Evolutionary conservation across 1,140 invertebrate genomes (phyloP), one percentile per base, ranked within the genome.

Genomic region (Monochamus saltuarius): DNA sequence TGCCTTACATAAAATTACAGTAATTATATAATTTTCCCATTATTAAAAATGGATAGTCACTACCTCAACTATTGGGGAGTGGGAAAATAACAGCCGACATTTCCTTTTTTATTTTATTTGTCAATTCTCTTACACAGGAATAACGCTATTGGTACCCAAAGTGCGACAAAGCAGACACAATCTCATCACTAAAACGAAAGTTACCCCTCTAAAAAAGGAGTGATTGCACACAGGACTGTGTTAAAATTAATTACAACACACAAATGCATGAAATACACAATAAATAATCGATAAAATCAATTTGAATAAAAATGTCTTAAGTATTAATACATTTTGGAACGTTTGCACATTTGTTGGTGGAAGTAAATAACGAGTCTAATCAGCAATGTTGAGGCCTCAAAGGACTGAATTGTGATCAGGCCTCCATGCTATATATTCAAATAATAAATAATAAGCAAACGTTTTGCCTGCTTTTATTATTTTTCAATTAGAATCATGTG

Each of bases 191-290:
- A 58, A 57, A 55, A 58, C 49, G 54, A 50, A 56, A 49, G 59
- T 19, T 40, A 49, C 46, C 38, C 54, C 56, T 54, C 37, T 39
- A 62, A 55, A 65, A 52, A 43, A 46, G 64, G 61, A 61, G 37
- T 46, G 50, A 54, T 64, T 66, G 59, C 64, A 62, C 65, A 66
- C 36, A 66, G 52, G 43, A 63, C 50, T 58, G 56, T 56, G 37
- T 42, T 58, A 49, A 51, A 35, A 62, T 36, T 34, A 53, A 29
- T 47, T n/a, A 59, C 51, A 61, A 54, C 61, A 63, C 47, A 66
- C 53, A 63, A 66, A 43, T 62, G 61, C 55, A 66, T 59, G 56
- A 66, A 52, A 53, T 53, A 51, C 37, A 14, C 8, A 53, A 53
- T 40, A 53, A 63, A 63, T 61, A 56, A 61, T 59, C 42, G 22